Evolutionary conservation across 2,797 vertebrate species (phyloP).

Genomic region (Myiotriccus ornatus): DNA sequence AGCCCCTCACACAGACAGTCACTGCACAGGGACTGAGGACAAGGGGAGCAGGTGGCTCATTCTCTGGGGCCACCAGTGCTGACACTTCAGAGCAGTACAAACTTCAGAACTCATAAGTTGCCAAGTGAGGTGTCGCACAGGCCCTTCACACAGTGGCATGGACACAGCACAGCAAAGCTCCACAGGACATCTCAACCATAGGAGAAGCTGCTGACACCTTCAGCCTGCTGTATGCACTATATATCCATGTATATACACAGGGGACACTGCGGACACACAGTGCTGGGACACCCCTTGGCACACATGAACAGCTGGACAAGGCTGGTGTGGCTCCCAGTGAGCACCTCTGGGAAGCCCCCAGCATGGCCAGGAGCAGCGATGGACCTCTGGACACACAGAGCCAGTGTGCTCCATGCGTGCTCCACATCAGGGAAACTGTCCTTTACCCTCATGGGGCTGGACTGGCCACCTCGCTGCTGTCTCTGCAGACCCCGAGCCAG

Average conservation of each 20-base stretch:
- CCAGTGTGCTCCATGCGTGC: fast-evolving
- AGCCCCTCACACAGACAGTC: constrained; percentile 47
- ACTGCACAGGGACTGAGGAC: constrained; percentile 15
- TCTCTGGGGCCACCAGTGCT: neutral
- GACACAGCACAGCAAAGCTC: constrained; percentile 6
- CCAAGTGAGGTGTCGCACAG: neutral
- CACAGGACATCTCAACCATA: neutral
- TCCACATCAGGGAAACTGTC: fast-evolving
- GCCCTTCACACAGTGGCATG: neutral
- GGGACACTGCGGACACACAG: neutral
- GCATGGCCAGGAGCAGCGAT: neutral
- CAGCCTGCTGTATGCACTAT: neutral
- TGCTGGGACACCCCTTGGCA: neutral
- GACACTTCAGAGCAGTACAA: neutral
- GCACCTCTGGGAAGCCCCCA: neutral
- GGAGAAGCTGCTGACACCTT: neutral
- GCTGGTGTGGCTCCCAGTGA: neutral
- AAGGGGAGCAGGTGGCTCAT: fast-evolving
- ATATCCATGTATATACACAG: neutral
- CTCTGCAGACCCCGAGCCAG: fast-evolving
- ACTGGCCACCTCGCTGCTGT: neutral
- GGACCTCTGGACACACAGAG: neutral
- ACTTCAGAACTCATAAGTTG: neutral
- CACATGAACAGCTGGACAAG: neutral
- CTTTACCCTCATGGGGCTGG: neutral